These are phyloP conservation scores for Holothuria leucospilota DNA, from an alignment of 53 echinoderm and acorn worm genomes.

Conservation along the genomic window DNA sequence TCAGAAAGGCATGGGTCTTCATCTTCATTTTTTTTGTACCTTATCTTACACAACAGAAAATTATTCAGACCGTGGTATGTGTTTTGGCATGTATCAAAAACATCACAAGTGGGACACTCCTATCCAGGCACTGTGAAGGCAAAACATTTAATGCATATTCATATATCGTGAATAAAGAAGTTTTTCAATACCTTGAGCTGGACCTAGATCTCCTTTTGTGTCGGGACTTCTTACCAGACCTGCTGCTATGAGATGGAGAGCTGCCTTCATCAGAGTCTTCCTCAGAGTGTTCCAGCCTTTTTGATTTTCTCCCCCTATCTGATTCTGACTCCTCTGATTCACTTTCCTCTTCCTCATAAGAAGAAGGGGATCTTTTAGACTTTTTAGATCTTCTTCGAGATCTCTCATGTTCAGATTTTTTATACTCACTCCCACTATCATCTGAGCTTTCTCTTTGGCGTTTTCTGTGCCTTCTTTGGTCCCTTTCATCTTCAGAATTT, in stretches of 20 bases:
- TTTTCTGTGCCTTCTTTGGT: not conserved
- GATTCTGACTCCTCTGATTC: conserved; percentile 12
- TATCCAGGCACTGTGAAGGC: too few relatives aligned
- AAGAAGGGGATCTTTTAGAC: conserved; percentile 27
- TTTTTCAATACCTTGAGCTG: conserved; percentile 84
- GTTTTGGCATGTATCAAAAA: too few relatives aligned
- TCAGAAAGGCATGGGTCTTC: too few relatives aligned
- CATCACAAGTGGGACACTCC: too few relatives aligned
- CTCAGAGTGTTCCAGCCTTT: not conserved
- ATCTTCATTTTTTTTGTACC: too few relatives aligned
- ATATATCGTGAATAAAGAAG: too few relatives aligned
- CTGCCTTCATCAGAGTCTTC: conserved; percentile 32
- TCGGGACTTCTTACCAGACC: conserved; percentile 98
- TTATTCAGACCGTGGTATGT: too few relatives aligned
- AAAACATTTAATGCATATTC: too few relatives aligned
- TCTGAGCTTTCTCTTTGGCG: conserved; percentile 14
- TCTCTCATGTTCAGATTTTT: too few relatives aligned
- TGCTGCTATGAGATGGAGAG: conserved; percentile 62
- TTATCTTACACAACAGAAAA: too few relatives aligned
- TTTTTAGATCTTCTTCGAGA: not conserved
- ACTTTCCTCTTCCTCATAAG: conserved; percentile 72
- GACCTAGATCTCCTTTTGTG: conserved; percentile 84
- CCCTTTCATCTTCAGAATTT: conserved; percentile 7
- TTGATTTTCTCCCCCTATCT: conserved; percentile 3
- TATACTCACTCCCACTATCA: not conserved